Conservation (phyloP, 2,888 invertebrate genomes). For the Drosophila neoperkinsi region DNA sequence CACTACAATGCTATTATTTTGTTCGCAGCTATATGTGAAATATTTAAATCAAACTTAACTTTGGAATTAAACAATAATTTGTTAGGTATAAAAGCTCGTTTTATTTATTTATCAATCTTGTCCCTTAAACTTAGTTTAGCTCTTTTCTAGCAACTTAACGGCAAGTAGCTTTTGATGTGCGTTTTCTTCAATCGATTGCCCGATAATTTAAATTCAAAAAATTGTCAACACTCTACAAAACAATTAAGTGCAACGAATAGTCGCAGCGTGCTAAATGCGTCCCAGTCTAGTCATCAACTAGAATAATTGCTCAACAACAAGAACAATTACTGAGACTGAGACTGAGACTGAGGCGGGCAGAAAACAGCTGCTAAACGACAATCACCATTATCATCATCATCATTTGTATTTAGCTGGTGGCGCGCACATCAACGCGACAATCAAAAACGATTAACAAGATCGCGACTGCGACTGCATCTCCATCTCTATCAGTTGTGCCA, state of each 20-base stretch:
- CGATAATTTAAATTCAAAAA: neutral
- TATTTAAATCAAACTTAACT: neutral
- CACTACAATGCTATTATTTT: neutral
- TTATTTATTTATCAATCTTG: neutral
- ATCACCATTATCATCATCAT: conserved; percentile 56
- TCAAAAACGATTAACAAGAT: conserved; percentile 78
- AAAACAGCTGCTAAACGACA: conserved; percentile 61
- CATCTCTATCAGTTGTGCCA: conserved; percentile 13
- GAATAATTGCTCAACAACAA: conserved; percentile 53
- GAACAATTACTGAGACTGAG: conserved; percentile 22
- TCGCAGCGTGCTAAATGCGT: conserved; percentile 43
- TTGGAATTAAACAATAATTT: neutral
- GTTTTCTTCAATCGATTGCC: neutral
- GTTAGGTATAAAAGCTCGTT: neutral
- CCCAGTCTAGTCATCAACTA: conserved; percentile 33
- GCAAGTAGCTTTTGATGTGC: neutral
- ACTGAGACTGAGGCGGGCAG: conserved; percentile 17
- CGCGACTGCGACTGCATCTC: conserved; percentile 40
- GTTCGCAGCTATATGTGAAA: neutral
- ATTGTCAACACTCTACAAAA: conserved; percentile 17
- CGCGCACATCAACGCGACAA: conserved; percentile 72
- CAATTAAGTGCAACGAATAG: conserved; percentile 57
- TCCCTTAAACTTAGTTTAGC: neutral
- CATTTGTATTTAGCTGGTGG: conserved; percentile 54
- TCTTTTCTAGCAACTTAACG: neutral